Percentiles rank a stretch among this genome's conserved stretches.
These are phyloP conservation scores for Hippopotamyrus pictus DNA, from an alignment of 2,797 vertebrate genomes.

Conservation along the genomic window DNA sequence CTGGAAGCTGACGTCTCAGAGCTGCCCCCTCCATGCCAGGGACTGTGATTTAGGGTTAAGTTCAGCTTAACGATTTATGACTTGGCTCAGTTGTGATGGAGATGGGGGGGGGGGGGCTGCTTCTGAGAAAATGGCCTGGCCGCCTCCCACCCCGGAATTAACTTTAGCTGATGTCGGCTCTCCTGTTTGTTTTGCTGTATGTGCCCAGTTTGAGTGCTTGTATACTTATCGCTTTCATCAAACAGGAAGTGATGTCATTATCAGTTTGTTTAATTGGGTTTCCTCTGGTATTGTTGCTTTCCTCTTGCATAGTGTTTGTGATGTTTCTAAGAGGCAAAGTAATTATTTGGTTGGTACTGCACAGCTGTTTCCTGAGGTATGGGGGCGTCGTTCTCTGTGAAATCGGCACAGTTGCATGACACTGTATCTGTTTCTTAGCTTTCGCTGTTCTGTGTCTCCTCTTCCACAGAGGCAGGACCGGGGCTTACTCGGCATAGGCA, in stretches of 20 bases:
- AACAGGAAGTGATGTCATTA: background rate
- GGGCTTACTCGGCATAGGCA: slow-evolving; percentile 37
- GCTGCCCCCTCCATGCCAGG: background rate
- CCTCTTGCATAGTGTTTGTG: background rate
- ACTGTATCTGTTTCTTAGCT: background rate
- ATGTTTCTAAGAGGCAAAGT: background rate
- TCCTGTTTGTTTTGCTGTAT: background rate
- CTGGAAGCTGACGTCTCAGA: background rate
- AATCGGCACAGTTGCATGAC: background rate
- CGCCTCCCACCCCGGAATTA: background rate
- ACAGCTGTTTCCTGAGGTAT: background rate
- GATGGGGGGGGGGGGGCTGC: background rate
- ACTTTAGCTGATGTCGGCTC: background rate
- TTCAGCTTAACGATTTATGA: background rate
- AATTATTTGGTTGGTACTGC: background rate
- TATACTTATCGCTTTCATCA: background rate
- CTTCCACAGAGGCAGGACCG: background rate
- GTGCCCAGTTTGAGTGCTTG: background rate
- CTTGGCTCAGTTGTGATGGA: background rate
- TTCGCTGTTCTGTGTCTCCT: background rate
- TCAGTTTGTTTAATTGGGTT: background rate
- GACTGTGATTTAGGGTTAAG: background rate
- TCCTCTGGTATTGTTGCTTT: background rate
- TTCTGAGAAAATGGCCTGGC: background rate
- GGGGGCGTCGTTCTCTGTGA: background rate